Percentiles rank a stretch among this genome's conserved stretches.
Evolutionary conservation across 2,888 invertebrate genomes (phyloP).

Genomic region (Cephus pulcher): DNA sequence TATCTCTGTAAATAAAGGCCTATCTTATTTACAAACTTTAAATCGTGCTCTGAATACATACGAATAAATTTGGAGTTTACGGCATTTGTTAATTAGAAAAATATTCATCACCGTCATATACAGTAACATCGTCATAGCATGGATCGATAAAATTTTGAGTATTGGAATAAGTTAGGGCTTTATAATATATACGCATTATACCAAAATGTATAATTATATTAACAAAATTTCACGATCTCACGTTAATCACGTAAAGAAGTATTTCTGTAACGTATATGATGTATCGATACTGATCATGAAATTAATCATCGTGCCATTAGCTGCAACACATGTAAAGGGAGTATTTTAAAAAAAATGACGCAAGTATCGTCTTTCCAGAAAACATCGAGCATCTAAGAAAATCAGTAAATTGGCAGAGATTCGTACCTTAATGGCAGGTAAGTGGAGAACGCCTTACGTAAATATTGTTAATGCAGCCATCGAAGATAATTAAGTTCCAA

Average conservation of each 20-base stretch:
- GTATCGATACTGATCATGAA: neutral
- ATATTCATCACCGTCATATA: neutral
- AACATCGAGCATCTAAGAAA: neutral
- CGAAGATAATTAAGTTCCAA: neutral
- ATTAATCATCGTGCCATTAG: neutral
- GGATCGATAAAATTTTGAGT: neutral
- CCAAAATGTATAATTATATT: neutral
- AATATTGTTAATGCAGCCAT: neutral
- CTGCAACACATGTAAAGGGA: neutral
- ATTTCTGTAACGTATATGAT: neutral
- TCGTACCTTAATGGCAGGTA: neutral
- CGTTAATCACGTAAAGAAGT: neutral
- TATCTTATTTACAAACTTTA: constrained; percentile 33
- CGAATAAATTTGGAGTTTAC: constrained; percentile 2
- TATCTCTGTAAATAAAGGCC: constrained; percentile 53
- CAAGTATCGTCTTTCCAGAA: neutral
- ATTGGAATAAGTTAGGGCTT: neutral
- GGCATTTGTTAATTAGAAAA: constrained; percentile 5
- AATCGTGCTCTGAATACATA: neutral
- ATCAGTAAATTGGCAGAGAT: neutral
- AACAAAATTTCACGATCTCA: neutral
- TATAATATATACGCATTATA: neutral
- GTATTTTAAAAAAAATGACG: neutral
- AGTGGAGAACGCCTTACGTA: neutral
- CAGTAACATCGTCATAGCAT: no score